A percentile compares a stretch with the other conserved stretches of the same genome.
phyloP scores from a whole-genome alignment of 1,140 invertebrate species.

The Charaxes varanes region DNA sequence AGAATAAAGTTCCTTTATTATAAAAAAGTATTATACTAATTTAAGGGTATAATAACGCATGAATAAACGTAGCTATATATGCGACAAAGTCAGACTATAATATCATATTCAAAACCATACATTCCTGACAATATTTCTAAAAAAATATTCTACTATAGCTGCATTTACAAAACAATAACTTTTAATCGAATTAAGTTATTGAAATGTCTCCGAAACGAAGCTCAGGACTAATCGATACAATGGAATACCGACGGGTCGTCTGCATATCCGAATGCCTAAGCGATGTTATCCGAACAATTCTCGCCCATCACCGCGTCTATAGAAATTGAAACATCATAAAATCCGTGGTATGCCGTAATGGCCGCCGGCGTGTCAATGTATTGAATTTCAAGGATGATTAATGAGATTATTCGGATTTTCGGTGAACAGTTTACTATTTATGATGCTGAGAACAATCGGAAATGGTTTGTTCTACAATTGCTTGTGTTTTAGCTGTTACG shows the following conservation, averaged over 20 bases:
- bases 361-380: constrained; percentile 57
- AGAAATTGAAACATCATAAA: constrained; percentile 66
- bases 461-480: constrained; percentile 1
- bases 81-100: too few species aligned
- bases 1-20: too few species aligned
- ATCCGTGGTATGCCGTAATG: constrained; percentile 57
- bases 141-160: too few species aligned
- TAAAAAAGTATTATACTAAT: too few species aligned
- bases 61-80: too few species aligned
- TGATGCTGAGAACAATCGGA: constrained; percentile 10
- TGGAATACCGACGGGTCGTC: constrained; percentile 45
- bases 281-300: constrained; percentile 54
- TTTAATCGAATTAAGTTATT: constrained; percentile 1
- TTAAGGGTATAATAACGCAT: too few species aligned
- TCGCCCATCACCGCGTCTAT: constrained; percentile 33
- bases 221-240: constrained; percentile 39
- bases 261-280: constrained; percentile 60
- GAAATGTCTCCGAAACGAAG: constrained; percentile 25
- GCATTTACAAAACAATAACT: too few species aligned
- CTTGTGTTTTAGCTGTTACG: not conserved
- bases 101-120: too few species aligned
- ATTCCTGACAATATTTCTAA: too few species aligned
- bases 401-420: constrained; percentile 56
- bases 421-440: constrained; percentile 16
- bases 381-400: constrained; percentile 68